These are phyloP conservation scores for Trimorus sp. DNA, from an alignment of 2,888 invertebrate genomes.

Conservation along the genomic window DNA sequence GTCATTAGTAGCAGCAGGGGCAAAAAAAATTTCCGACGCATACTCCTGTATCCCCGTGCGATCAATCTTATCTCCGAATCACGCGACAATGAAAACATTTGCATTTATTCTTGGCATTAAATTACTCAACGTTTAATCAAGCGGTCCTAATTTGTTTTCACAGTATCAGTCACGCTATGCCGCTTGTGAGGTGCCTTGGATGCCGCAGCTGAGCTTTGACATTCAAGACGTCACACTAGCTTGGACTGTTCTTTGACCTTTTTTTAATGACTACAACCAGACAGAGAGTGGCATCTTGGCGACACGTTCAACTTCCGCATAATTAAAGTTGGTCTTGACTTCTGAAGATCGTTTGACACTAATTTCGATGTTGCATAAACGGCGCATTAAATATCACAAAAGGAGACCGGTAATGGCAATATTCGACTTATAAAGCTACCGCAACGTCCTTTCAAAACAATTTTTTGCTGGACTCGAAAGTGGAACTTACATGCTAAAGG, in stretches of 20 bases:
- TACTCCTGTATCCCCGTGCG: slow-evolving; percentile 17
- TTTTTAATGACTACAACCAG: slow-evolving; percentile 58
- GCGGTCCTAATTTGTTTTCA: slow-evolving; percentile 64
- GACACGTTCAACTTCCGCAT: slow-evolving; percentile 60
- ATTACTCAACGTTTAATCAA: slow-evolving; percentile 63
- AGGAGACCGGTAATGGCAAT: slow-evolving; percentile 16
- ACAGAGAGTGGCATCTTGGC: slow-evolving; percentile 53
- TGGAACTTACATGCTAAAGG: background rate
- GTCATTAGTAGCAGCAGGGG: slow-evolving; percentile 25
- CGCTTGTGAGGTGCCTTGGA: slow-evolving; percentile 56
- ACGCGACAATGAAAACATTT: slow-evolving; percentile 62
- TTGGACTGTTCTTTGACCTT: slow-evolving; percentile 60
- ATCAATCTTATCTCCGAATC: slow-evolving; percentile 57
- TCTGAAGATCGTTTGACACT: slow-evolving; percentile 48
- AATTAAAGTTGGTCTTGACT: slow-evolving; percentile 50
- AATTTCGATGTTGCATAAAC: slow-evolving; percentile 50
- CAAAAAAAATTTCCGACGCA: slow-evolving; percentile 25
- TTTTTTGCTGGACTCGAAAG: slow-evolving; percentile 13
- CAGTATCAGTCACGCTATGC: slow-evolving; percentile 62
- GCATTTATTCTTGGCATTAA: slow-evolving; percentile 62
- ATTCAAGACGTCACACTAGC: slow-evolving; percentile 59
- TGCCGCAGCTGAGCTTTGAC: slow-evolving; percentile 62
- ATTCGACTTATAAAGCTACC: slow-evolving; percentile 26
- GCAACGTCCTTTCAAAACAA: background rate
- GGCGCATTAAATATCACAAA: slow-evolving; percentile 47